Percentiles rank a stretch among this genome's conserved stretches.
Evolutionary conservation across 1,140 invertebrate genomes (phyloP).

Genomic region (Ceratina calcarata): DNA sequence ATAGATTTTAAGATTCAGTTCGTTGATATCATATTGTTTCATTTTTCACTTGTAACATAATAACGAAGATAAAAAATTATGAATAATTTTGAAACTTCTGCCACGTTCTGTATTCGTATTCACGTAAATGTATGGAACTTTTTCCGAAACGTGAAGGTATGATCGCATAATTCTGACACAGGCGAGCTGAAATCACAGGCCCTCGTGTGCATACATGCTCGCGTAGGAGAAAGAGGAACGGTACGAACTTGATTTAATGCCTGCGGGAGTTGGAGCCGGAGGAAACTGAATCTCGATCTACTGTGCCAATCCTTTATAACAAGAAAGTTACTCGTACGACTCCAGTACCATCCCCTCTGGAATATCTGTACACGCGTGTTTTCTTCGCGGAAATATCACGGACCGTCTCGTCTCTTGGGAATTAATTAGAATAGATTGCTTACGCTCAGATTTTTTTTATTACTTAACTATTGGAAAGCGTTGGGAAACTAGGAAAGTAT

Average conservation of each 20-base stretch:
- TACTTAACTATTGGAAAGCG: neutral
- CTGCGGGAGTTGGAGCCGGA: slow-evolving; percentile 18
- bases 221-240: slow-evolving; percentile 24
- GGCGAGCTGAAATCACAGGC: neutral
- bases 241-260: slow-evolving; percentile 37
- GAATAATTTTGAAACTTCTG: no score
- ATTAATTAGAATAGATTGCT: slow-evolving; percentile 24
- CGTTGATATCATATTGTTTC: no score
- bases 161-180: neutral
- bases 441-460: neutral
- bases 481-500: no score
- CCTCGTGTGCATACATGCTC: neutral
- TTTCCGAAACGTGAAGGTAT: neutral
- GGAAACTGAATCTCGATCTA: slow-evolving; percentile 43
- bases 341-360: slow-evolving; percentile 10
- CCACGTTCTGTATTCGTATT: no score
- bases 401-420: neutral
- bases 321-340: slow-evolving; percentile 14
- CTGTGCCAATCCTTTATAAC: slow-evolving; percentile 28
- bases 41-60: no score
- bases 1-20: no score
- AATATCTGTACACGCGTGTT: slow-evolving; percentile 8
- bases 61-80: no score
- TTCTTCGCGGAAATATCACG: slow-evolving; percentile 3
- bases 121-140: no score